Conservation (phyloP, 2,113 vertebrate species). For the Macrotus californicus region DNA sequence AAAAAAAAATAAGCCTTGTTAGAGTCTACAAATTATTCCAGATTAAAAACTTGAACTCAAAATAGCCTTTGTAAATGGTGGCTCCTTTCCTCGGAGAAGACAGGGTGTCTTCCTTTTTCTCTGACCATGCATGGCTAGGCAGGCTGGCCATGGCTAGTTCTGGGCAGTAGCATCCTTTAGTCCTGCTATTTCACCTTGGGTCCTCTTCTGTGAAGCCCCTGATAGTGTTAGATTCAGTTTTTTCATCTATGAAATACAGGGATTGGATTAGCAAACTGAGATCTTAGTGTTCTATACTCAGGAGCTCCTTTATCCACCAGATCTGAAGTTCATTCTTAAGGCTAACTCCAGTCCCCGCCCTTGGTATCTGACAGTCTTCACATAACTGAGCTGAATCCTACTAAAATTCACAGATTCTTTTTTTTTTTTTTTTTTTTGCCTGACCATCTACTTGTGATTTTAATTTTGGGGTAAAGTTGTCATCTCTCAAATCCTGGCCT, state of each 20-base stretch:
- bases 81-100: neutral
- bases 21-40: neutral
- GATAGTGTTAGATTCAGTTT: neutral
- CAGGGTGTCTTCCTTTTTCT: neutral
- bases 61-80: neutral
- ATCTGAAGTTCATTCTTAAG: neutral
- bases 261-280: neutral
- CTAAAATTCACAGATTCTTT: neutral
- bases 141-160: neutral
- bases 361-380: neutral
- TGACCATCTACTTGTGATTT: neutral
- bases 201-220: neutral
- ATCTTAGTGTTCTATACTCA: neutral
- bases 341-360: neutral
- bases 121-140: neutral
- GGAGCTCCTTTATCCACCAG: neutral
- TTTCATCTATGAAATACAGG: neutral
- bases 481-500: neutral
- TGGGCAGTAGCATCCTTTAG: neutral
- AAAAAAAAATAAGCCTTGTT: neutral
- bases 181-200: neutral
- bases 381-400: neutral
- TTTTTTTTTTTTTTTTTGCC: neutral
- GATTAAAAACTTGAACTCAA: neutral
- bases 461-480: slow-evolving; percentile 9